phyloP scores from a whole-genome alignment of 2,797 vertebrate species.

The Phataginus tricuspis region DNA sequence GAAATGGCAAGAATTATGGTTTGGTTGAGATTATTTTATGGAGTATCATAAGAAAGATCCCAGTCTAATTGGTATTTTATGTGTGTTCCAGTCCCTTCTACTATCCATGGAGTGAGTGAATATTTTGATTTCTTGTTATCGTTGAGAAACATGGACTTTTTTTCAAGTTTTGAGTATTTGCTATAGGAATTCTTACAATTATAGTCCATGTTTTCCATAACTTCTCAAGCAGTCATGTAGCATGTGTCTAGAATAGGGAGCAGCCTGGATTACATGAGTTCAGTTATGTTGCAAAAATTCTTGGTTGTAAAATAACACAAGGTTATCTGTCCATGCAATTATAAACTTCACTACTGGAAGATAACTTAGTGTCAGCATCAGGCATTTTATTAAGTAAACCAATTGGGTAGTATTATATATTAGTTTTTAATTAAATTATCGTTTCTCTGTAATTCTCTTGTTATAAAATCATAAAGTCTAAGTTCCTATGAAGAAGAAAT shows the following conservation, averaged over 20 bases:
- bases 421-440: background rate
- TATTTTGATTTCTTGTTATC: background rate
- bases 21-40: background rate
- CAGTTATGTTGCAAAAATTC: background rate
- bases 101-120: background rate
- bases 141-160: background rate
- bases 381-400: background rate
- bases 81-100: background rate
- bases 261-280: background rate
- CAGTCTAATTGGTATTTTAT: background rate
- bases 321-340: background rate
- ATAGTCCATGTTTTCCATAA: background rate
- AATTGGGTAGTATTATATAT: background rate
- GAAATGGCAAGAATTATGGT: background rate
- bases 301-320: background rate
- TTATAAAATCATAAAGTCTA: background rate
- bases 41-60: background rate
- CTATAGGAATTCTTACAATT: background rate
- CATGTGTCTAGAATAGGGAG: background rate
- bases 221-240: background rate
- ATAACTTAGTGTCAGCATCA: background rate
- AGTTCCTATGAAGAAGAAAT: background rate
- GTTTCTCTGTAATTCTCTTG: background rate
- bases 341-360: background rate
- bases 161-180: background rate